These are phyloP conservation scores for Himalopsyche kuldschensis DNA, from an alignment of 2,888 invertebrate genomes.

Conservation along the genomic window DNA sequence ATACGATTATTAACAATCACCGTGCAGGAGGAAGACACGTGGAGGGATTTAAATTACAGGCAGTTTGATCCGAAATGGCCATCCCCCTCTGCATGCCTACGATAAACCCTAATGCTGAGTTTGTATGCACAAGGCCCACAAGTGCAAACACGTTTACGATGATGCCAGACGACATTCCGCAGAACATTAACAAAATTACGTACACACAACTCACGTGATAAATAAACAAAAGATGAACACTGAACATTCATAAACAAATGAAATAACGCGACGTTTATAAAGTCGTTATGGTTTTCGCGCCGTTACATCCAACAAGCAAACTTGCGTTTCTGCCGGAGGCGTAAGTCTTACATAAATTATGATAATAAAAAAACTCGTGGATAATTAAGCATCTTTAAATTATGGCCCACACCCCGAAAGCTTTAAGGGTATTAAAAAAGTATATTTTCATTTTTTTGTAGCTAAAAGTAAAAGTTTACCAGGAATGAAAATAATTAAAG, in stretches of 20 bases:
- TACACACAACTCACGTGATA: slow-evolving; percentile 1
- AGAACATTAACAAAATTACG: slow-evolving; percentile 20
- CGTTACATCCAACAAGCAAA: slow-evolving; percentile 27
- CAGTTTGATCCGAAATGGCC: not conserved
- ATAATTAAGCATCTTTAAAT: slow-evolving; percentile 17
- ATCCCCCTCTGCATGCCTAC: not conserved
- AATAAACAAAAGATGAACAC: slow-evolving; percentile 19
- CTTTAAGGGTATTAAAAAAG: not conserved
- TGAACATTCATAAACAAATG: slow-evolving; percentile 30
- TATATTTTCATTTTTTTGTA: not conserved
- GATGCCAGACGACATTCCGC: slow-evolving; percentile 9
- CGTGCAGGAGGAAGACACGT: not conserved
- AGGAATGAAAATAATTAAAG: not conserved
- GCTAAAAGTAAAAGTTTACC: not conserved
- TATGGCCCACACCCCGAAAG: slow-evolving; percentile 7
- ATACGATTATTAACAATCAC: not conserved
- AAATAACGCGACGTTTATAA: slow-evolving; percentile 33
- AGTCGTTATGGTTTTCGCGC: slow-evolving; percentile 35
- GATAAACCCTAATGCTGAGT: not conserved
- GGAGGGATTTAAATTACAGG: not conserved
- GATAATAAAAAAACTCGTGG: slow-evolving; percentile 16
- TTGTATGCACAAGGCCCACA: not conserved
- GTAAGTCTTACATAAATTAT: slow-evolving; percentile 20
- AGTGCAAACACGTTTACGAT: not conserved
- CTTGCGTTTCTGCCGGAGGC: slow-evolving; percentile 10